These are phyloP conservation scores for Drosophila ironensis DNA, from an alignment of 1,140 invertebrate species.

Conservation along the genomic window DNA sequence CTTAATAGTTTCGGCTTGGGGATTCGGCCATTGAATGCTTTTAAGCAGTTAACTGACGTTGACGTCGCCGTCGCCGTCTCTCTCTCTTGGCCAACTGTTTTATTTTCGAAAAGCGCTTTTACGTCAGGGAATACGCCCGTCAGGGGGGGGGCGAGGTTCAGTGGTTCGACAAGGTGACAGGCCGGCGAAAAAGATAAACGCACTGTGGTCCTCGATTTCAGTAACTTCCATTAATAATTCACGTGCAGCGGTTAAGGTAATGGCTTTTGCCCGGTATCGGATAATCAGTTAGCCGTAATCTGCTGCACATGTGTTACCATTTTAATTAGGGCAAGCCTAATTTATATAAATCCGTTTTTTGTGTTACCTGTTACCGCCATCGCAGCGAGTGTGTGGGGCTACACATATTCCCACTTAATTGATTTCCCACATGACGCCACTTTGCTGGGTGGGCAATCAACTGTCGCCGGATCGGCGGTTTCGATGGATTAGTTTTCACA, in stretches of 20 bases:
- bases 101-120: constrained; percentile 41
- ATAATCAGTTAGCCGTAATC: background rate
- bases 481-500: constrained; percentile 35
- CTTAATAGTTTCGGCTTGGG: constrained; percentile 58
- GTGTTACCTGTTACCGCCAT: constrained; percentile 12
- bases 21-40: constrained; percentile 28
- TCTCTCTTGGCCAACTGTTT: constrained; percentile 23
- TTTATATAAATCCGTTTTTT: constrained; percentile 21
- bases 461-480: constrained; percentile 14
- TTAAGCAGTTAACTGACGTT: constrained; percentile 45
- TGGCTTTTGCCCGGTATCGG: background rate
- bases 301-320: constrained; percentile 11
- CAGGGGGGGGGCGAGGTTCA: background rate
- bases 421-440: constrained; percentile 19
- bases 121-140: constrained; percentile 9
- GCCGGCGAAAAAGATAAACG: background rate
- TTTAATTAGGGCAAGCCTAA: constrained; percentile 13
- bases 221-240: background rate
- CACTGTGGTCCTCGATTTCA: constrained; percentile 1
- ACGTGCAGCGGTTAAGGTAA: background rate
- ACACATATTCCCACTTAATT: constrained; percentile 32
- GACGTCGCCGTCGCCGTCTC: no score
- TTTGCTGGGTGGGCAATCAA: constrained; percentile 20
- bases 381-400: no score
- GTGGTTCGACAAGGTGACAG: constrained; percentile 27